Conservation (phyloP, 2,888 invertebrate species). For the Notodonta dromedarius region DNA sequence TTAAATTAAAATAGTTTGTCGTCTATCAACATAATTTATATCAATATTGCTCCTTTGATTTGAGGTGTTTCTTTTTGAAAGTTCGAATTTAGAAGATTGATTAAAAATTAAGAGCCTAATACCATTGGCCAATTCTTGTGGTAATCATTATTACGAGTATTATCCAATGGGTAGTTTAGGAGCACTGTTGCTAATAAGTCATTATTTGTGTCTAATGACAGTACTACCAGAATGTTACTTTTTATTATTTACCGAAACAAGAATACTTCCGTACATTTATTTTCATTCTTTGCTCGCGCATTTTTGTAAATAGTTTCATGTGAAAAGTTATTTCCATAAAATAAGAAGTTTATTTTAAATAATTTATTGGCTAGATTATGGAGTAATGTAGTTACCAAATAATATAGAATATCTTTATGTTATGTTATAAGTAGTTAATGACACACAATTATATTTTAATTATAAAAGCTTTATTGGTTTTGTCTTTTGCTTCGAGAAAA, state of each 20-base stretch:
- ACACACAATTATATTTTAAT: constrained; percentile 16
- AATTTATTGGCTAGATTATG: constrained; percentile 42
- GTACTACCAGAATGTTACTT: not conserved
- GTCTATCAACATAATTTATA: no score
- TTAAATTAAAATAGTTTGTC: no score
- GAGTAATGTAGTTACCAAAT: constrained; percentile 41
- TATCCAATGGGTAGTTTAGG: no score
- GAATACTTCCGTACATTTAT: not conserved
- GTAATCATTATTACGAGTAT: no score
- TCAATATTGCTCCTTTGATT: no score
- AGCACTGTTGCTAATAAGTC: not conserved
- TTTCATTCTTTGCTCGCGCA: constrained; percentile 45
- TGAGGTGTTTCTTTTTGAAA: not conserved
- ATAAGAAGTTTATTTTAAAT: constrained; percentile 54
- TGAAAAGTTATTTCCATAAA: constrained; percentile 28
- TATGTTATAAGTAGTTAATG: constrained; percentile 11
- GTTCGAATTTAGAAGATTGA: not conserved
- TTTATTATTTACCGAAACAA: not conserved
- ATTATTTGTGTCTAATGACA: not conserved
- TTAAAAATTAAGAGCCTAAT: not conserved
- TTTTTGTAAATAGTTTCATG: constrained; percentile 64
- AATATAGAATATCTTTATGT: constrained; percentile 23
- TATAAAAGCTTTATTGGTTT: constrained; percentile 25
- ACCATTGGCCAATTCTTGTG: not conserved
- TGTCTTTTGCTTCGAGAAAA: constrained; percentile 12